These are phyloP conservation scores for Lucifuga dentata DNA, from an alignment of 2,113 vertebrate genomes.

Conservation along the genomic window DNA sequence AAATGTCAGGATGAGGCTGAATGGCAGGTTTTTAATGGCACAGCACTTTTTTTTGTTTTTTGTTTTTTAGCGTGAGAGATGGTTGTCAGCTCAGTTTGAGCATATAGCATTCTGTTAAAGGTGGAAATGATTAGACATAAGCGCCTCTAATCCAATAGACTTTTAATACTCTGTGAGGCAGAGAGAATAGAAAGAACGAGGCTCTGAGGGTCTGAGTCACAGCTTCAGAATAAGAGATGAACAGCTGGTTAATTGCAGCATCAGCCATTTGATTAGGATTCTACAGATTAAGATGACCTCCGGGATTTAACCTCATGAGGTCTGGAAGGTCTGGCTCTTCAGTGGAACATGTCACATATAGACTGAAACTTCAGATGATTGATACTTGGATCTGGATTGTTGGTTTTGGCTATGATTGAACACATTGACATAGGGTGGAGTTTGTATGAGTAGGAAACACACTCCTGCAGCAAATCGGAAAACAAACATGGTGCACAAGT, in stretches of 20 bases:
- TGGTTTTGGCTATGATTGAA: background rate
- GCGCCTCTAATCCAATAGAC: constrained; percentile 75
- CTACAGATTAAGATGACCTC: constrained; percentile 12
- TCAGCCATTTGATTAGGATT: constrained; percentile 20
- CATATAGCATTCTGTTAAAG: constrained; percentile 63
- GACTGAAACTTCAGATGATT: no score
- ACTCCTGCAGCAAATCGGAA: constrained; percentile 5
- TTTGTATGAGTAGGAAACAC: no score
- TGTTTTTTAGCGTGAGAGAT: constrained; percentile 8
- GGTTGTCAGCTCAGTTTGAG: constrained; percentile 46
- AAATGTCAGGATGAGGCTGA: background rate
- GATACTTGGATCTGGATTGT: no score
- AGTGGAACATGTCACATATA: background rate
- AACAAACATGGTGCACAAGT: background rate
- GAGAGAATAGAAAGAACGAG: constrained; percentile 18
- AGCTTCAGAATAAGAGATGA: constrained; percentile 26
- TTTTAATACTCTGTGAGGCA: constrained; percentile 50
- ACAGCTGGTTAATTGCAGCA: constrained; percentile 14
- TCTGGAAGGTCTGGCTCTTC: constrained; percentile 6
- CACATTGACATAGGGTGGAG: background rate
- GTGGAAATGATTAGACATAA: constrained; percentile 75
- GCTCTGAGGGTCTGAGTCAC: constrained; percentile 34
- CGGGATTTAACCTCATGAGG: background rate
- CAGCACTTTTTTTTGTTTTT: no score
- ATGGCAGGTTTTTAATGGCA: constrained; percentile 18